These are phyloP conservation scores for Aromia moschata DNA, from an alignment of 2,888 invertebrate species.

Conservation along the genomic window DNA sequence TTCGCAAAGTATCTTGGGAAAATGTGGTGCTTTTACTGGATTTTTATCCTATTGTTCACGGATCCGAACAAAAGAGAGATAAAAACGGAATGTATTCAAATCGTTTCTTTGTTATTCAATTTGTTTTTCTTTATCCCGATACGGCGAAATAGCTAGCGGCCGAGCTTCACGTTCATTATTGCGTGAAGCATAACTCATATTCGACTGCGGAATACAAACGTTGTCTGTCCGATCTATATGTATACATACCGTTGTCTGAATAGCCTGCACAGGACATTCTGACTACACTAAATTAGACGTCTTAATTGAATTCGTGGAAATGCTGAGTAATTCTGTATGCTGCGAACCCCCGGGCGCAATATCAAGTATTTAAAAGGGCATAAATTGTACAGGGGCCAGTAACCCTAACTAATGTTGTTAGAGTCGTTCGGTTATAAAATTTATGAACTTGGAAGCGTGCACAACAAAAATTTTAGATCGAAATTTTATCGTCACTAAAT, in stretches of 20 bases:
- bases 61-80: background rate
- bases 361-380: conserved; percentile 36
- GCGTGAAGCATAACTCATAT: conserved; percentile 29
- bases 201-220: conserved; percentile 29
- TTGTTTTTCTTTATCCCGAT: conserved; percentile 3
- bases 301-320: conserved; percentile 37
- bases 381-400: conserved; percentile 31
- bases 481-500: conserved; percentile 12
- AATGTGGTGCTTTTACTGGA: background rate
- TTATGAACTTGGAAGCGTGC: conserved; percentile 28
- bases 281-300: conserved; percentile 35
- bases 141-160: background rate
- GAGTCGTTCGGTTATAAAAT: conserved; percentile 25
- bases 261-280: conserved; percentile 29
- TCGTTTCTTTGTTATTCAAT: conserved; percentile 12
- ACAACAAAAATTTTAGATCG: conserved; percentile 13
- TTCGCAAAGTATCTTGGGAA: background rate
- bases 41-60: background rate
- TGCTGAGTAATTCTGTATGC: conserved; percentile 34
- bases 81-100: conserved; percentile 15
- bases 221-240: conserved; percentile 29
- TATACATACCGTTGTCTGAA: conserved; percentile 21
- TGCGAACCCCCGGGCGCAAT: conserved; percentile 25
- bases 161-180: conserved; percentile 11
- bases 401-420: conserved; percentile 34